Evolutionary conservation across 2,888 invertebrate genomes (phyloP).

Genomic region (Salpingus planirostris): DNA sequence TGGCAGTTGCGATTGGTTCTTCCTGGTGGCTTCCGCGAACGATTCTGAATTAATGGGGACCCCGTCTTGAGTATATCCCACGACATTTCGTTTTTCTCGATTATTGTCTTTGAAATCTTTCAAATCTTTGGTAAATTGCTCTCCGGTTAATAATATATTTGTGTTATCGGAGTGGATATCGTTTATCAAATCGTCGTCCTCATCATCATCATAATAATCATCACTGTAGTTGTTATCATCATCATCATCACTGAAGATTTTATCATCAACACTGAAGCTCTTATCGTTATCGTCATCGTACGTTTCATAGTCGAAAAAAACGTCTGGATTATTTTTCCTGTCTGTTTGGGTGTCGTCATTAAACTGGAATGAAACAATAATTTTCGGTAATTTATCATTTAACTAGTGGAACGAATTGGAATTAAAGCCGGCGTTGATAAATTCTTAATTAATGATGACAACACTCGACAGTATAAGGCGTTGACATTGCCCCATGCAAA

Average conservation of each 20-base stretch:
- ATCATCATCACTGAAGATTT: too few relatives aligned
- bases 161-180: conserved; percentile 1
- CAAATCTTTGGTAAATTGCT: conserved; percentile 17
- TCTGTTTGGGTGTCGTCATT: too few relatives aligned
- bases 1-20: conserved; percentile 7
- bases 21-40: conserved; percentile 26
- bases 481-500: too few relatives aligned
- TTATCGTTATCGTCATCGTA: too few relatives aligned
- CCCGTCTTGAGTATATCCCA: conserved; percentile 31
- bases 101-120: conserved; percentile 13
- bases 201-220: conserved; percentile 1
- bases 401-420: too few relatives aligned
- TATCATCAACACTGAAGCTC: too few relatives aligned
- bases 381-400: too few relatives aligned
- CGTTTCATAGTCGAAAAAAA: conserved; percentile 1
- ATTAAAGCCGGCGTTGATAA: too few relatives aligned
- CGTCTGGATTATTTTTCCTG: background rate
- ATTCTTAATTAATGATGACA: too few relatives aligned
- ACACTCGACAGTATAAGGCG: too few relatives aligned
- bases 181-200: conserved; percentile 4
- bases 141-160: background rate
- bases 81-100: conserved; percentile 38
- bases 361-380: too few relatives aligned
- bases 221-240: conserved; percentile 1
- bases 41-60: conserved; percentile 36